Base-by-base conservation (phyloP, 2,797 vertebrate species). In the Hypotaenidia philippensis region DNA sequence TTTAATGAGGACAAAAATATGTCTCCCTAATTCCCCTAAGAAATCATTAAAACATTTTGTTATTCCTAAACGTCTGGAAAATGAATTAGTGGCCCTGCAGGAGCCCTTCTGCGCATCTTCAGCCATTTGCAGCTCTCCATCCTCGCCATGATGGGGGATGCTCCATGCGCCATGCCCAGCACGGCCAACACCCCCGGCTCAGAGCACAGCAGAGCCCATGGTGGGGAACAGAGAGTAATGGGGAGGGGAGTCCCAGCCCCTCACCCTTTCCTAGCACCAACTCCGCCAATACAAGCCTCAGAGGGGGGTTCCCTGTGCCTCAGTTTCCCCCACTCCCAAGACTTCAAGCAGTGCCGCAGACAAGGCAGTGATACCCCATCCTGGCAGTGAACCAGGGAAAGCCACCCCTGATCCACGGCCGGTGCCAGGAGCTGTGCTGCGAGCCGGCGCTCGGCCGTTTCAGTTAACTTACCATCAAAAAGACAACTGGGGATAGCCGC, bases 41-140 rank as follows among this genome's bases (percentile, higher is more conserved):
- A 97, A 98, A 98, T 97, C 97, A 98, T 98, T 98, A 97, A 98
- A 98, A 97, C 97, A 96, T 97, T 98, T 96, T 97, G 97, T 98
- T 98, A 97, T 98, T 98, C 97, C 97, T 98, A 98, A 98, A 98
- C 90, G 98, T 97, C 98, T 98, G 81, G 83, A 84, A 97, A 97
- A 98, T 97, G 97, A 98, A 98, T 98, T 97, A 97, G 96, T 63
- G 96, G 90, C 97, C 97, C 97, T 96, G 77, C 95, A 97, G 97
- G 97, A 97, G 96, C 96, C 75, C 90, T 97, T 94, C 69, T 22
- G 31, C 1, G 32, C n/a, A 20, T 93, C 95, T 93, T 90, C 93
- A 90, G 93, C 95, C 53, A 11, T 89, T 93, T 20, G 53, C 92
- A 86, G 93, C 94, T 84, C 93, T 71, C 90, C 2, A 12, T 64